Evolutionary conservation across 2,888 invertebrate genomes (phyloP).

Genomic region (Synergus itoensis): DNA sequence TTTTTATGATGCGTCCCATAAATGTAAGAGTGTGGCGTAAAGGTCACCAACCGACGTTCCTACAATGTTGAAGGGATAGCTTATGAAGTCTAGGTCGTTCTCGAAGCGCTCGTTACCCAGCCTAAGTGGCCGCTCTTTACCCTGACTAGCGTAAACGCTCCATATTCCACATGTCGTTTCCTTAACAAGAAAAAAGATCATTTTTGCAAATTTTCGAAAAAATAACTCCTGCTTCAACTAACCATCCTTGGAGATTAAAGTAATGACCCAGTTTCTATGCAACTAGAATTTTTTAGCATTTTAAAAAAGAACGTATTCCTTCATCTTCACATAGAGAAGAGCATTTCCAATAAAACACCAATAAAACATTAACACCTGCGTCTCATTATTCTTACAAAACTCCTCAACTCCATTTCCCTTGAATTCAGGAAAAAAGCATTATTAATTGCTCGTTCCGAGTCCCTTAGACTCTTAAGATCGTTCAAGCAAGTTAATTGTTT

Average conservation of each 20-base stretch:
- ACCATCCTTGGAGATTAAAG: background rate
- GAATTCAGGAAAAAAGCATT: conserved; percentile 18
- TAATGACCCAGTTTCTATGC: background rate
- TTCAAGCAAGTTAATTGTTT: conserved; percentile 34
- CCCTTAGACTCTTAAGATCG: conserved; percentile 12
- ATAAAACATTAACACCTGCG: conserved; percentile 38
- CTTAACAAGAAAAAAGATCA: conserved; percentile 16
- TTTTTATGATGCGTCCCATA: conserved; percentile 29
- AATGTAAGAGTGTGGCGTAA: conserved; percentile 17
- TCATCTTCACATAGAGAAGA: background rate
- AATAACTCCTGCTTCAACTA: background rate
- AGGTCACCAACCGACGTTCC: conserved; percentile 29
- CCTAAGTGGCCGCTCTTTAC: conserved; percentile 68
- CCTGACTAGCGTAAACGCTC: conserved; percentile 51
- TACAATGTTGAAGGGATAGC: conserved; percentile 21
- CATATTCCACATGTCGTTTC: conserved; percentile 34
- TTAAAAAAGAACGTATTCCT: too few species aligned
- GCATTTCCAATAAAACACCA: background rate
- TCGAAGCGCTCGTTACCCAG: conserved; percentile 69
- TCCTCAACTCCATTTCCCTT: conserved; percentile 14
- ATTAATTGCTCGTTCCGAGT: conserved; percentile 2
- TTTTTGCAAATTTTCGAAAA: background rate
- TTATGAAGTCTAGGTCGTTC: conserved; percentile 37
- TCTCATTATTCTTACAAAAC: conserved; percentile 1
- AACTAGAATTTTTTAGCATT: background rate